A percentile compares a stretch with the other conserved stretches of the same genome.
Conservation (phyloP, 2,888 invertebrate species). For the Kryphioiulus occultus region DNA sequence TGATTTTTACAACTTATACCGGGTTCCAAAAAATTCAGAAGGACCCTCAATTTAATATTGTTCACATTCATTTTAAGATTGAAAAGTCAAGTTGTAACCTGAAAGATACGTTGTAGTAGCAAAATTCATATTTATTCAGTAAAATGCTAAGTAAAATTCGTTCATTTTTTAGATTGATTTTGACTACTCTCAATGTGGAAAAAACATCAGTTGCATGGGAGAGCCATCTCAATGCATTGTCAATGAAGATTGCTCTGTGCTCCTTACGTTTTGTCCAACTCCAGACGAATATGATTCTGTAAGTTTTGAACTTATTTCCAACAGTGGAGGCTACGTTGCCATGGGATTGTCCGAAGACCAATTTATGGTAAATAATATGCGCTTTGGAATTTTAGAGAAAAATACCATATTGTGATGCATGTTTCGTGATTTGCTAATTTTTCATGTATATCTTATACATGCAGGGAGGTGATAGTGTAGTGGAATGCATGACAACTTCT, state of each 20-base stretch:
- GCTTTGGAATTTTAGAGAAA: background rate
- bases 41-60: no score
- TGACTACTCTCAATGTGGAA: background rate
- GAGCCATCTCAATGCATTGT: background rate
- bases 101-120: background rate
- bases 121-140: background rate
- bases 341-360: conserved; percentile 33
- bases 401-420: background rate
- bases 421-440: background rate
- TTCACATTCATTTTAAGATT: background rate
- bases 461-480: conserved; percentile 41
- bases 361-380: conserved; percentile 14
- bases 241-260: background rate
- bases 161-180: background rate
- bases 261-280: background rate
- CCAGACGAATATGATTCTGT: background rate
- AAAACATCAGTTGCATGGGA: background rate
- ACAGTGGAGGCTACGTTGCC: conserved; percentile 42
- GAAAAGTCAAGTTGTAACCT: background rate
- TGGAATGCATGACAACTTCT: background rate
- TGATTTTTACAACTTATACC: no score
- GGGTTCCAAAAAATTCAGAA: no score
- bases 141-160: background rate
- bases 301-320: conserved; percentile 3
- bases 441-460: background rate